Conservation (phyloP, 37 sponge, comb jelly and placozoan species). For the Geodia barretti region DNA sequence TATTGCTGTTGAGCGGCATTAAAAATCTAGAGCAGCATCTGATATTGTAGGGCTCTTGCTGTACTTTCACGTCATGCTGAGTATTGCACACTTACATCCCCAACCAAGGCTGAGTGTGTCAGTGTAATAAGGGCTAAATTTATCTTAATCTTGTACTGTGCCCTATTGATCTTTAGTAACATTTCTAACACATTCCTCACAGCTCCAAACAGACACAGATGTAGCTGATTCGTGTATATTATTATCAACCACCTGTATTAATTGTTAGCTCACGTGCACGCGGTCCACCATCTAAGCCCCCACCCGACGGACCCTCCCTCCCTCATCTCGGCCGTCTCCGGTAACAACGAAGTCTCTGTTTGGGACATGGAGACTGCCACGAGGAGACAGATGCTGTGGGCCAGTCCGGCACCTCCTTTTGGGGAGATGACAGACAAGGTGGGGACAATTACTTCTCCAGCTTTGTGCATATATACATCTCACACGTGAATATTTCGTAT, state of each 20-base stretch:
- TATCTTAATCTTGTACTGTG: no score
- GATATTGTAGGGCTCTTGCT: not conserved
- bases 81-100: not conserved
- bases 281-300: constrained; percentile 65
- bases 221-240: no score
- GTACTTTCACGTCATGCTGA: not conserved
- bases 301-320: constrained; percentile 69
- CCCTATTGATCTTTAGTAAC: no score
- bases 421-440: constrained; percentile 53
- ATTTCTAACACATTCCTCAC: not conserved
- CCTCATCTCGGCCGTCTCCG: constrained; percentile 71
- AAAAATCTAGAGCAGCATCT: not conserved
- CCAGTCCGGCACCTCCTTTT: constrained; percentile 58
- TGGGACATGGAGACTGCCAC: constrained; percentile 90
- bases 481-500: no score
- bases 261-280: constrained; percentile 54
- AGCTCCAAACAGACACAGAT: no score
- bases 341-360: constrained; percentile 82
- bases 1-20: no score
- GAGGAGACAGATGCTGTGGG: constrained; percentile 81
- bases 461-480: no score
- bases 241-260: no score
- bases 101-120: not conserved
- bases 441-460: no score
- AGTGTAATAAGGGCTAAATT: no score